These are phyloP conservation scores for Epirrita christyi DNA, from an alignment of 2,888 invertebrate species.

Conservation along the genomic window DNA sequence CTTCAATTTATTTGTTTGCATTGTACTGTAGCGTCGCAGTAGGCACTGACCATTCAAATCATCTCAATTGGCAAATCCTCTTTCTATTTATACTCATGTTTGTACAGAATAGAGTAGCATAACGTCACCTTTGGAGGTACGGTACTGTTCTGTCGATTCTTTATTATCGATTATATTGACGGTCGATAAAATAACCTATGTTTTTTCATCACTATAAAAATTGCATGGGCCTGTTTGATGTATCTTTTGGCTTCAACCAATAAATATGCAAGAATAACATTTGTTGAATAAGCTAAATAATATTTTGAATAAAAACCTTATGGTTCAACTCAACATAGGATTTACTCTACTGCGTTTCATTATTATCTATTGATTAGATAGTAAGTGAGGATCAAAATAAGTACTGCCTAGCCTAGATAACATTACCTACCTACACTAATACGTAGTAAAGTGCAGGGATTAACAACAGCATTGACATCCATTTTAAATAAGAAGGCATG, in stretches of 20 bases:
- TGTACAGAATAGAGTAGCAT: not conserved
- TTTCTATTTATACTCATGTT: not conserved
- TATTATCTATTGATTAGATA: conserved; percentile 31
- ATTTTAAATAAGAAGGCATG: not conserved
- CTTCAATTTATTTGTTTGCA: conserved; percentile 24
- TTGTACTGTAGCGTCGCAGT: conserved; percentile 12
- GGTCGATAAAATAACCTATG: too few relatives aligned
- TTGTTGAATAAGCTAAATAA: not conserved
- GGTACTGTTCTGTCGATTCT: too few relatives aligned
- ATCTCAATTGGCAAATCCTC: conserved; percentile 16
- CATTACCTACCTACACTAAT: not conserved
- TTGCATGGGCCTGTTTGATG: not conserved
- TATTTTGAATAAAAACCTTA: not conserved
- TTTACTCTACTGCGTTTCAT: conserved; percentile 23
- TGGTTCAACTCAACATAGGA: conserved; percentile 19
- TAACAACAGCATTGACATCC: not conserved
- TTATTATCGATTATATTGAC: too few relatives aligned
- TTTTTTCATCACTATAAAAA: too few relatives aligned
- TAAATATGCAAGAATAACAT: not conserved
- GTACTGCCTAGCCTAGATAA: conserved; percentile 13
- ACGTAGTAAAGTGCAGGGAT: not conserved
- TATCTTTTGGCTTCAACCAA: not conserved
- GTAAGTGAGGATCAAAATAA: conserved; percentile 14
- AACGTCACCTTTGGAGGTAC: not conserved
- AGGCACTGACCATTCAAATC: conserved; percentile 17